These are phyloP conservation scores for Acanthosoma haemorrhoidale DNA, from an alignment of 2,888 invertebrate genomes.

Conservation along the genomic window DNA sequence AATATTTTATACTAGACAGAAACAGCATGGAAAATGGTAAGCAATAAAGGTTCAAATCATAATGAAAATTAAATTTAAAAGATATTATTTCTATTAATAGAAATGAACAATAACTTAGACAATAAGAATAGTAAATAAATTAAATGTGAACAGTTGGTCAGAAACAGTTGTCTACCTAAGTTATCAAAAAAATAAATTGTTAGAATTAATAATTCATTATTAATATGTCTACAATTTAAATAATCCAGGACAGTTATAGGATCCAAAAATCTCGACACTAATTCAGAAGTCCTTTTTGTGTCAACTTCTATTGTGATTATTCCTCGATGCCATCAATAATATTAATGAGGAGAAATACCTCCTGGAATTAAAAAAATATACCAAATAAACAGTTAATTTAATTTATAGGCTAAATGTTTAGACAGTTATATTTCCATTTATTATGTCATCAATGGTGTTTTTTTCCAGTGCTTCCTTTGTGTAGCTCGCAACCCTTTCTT, in stretches of 20 bases:
- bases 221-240: no score
- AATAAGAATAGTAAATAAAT: neutral
- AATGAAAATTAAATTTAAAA: neutral
- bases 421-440: conserved; percentile 13
- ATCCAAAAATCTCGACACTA: no score
- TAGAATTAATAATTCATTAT: no score
- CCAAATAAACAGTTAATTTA: neutral
- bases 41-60: neutral
- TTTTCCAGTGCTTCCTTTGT: conserved; percentile 20
- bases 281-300: no score
- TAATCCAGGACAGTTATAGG: no score
- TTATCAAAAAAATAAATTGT: no score
- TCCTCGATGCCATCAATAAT: no score
- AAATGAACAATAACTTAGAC: neutral
- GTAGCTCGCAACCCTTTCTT: conserved; percentile 20
- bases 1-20: no score
- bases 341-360: no score
- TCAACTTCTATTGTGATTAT: no score
- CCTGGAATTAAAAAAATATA: no score
- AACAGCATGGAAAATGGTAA: neutral
- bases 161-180: no score
- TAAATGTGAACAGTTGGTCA: neutral
- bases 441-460: conserved; percentile 28
- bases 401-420: neutral
- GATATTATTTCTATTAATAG: neutral